A percentile compares a stretch with the other conserved stretches of the same genome.
phyloP scores from a whole-genome alignment of 2,113 vertebrate species.

The Tetrao urogallus region DNA sequence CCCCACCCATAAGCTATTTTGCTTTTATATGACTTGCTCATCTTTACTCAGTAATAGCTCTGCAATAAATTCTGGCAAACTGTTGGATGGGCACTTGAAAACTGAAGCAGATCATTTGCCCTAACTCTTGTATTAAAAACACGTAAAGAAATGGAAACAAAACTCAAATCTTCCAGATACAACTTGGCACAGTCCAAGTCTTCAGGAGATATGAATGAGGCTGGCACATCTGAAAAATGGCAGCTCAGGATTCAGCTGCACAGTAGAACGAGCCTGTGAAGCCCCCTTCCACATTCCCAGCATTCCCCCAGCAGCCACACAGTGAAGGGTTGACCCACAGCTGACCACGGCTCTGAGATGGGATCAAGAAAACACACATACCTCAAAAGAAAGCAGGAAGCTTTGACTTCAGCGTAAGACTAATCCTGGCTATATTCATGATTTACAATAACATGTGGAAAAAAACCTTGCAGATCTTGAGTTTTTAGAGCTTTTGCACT shows the following conservation, averaged over 20 bases:
- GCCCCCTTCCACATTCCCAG: accelerated
- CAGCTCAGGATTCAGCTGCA: background rate
- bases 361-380: background rate
- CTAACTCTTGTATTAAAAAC: background rate
- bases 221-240: background rate
- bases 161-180: background rate
- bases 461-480: background rate
- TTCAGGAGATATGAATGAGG: background rate
- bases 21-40: background rate
- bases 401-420: background rate
- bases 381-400: background rate
- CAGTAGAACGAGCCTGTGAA: background rate
- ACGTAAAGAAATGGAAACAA: background rate
- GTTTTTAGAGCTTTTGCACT: background rate
- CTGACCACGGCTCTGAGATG: background rate
- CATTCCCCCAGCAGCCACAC: background rate
- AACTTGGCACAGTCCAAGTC: background rate
- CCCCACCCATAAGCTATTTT: background rate
- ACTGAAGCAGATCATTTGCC: background rate
- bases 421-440: background rate
- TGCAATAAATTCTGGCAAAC: background rate
- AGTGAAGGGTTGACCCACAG: background rate
- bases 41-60: background rate
- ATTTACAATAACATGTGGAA: background rate
- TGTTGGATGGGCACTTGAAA: background rate